Conservation (phyloP, 1,140 invertebrate genomes). For the Scylla paramamosain region DNA sequence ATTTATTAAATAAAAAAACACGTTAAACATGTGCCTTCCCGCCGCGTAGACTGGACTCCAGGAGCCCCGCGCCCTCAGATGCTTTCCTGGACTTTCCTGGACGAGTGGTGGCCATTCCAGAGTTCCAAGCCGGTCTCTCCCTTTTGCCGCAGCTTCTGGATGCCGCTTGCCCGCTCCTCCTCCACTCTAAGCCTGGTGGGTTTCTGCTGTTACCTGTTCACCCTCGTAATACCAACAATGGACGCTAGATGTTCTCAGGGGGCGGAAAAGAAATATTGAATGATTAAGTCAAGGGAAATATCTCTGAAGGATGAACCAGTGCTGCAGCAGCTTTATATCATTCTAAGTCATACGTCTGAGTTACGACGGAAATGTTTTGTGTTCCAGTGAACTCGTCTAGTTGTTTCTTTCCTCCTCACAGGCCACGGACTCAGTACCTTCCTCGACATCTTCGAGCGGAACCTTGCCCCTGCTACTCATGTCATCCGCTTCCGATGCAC, state of each 20-base stretch:
- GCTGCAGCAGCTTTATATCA: neutral
- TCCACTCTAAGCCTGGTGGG: constrained; percentile 62
- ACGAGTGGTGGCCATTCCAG: constrained; percentile 63
- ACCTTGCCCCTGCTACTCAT: constrained; percentile 53
- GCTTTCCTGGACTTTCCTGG: constrained; percentile 61
- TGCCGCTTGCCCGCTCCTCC: constrained; percentile 45
- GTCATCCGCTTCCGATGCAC: constrained; percentile 72
- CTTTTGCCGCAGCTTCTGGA: constrained; percentile 66
- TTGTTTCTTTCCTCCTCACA: neutral
- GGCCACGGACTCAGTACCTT: constrained; percentile 75
- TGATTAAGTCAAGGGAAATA: neutral
- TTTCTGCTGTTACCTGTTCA: neutral
- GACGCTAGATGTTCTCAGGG: neutral
- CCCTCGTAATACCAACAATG: neutral
- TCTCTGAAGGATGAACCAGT: no score
- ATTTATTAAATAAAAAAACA: no score
- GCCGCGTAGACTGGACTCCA: constrained; percentile 46
- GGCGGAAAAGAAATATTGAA: neutral
- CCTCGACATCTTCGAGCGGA: constrained; percentile 69
- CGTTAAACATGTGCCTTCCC: neutral
- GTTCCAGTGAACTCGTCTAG: no score
- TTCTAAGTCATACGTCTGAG: neutral
- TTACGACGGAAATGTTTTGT: neutral
- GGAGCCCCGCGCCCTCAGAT: constrained; percentile 71
- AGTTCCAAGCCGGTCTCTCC: constrained; percentile 51